phyloP scores from a whole-genome alignment of 2,797 vertebrate species.

The Halcyon leucocephala region DNA sequence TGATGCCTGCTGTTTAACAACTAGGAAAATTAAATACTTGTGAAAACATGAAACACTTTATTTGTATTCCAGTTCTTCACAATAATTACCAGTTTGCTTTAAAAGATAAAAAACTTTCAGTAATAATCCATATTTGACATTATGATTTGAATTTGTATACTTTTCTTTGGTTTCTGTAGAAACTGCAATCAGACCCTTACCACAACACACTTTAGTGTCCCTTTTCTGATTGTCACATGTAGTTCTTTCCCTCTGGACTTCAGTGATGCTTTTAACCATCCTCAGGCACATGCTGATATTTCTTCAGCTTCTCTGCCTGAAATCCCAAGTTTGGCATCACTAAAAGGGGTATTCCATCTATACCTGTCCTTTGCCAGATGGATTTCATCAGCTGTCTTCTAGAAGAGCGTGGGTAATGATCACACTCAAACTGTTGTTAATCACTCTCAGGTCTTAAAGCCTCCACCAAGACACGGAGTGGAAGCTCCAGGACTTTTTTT shows the following conservation, averaged over 20 bases:
- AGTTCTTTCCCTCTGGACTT: background rate
- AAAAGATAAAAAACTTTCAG: background rate
- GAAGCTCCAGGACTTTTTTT: background rate
- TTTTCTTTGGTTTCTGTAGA: background rate
- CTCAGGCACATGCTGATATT: background rate
- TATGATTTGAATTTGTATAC: background rate
- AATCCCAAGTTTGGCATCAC: background rate
- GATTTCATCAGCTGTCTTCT: background rate
- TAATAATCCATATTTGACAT: background rate
- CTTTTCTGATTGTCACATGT: background rate
- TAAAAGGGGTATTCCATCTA: background rate
- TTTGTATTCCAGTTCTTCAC: background rate
- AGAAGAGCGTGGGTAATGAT: background rate
- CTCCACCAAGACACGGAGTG: background rate
- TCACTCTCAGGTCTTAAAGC: background rate
- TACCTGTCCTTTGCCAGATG: background rate
- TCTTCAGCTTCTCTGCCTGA: background rate
- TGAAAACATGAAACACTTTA: conserved; percentile 8
- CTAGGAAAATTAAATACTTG: conserved; percentile 6
- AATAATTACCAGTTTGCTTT: background rate
- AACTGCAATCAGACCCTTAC: background rate
- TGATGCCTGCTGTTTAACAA: conserved; percentile 19
- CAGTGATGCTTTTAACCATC: background rate
- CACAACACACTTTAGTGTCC: background rate
- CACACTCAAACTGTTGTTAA: background rate